Conservation (phyloP, 2,113 vertebrate species). For the Nothoprocta pentlandii region DNA sequence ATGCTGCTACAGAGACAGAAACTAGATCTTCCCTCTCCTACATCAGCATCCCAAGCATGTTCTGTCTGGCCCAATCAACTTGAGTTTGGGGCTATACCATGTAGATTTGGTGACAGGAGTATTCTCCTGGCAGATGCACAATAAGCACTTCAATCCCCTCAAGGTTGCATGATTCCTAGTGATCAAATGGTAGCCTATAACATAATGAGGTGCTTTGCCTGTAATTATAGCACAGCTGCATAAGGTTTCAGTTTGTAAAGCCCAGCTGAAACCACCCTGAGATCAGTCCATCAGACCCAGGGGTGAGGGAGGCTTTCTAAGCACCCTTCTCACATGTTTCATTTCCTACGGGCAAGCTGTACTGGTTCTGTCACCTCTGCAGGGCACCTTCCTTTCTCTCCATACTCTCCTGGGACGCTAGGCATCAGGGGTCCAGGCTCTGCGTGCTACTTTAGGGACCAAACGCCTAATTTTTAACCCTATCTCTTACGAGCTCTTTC, state of each 20-base stretch:
- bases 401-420: neutral
- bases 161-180: neutral
- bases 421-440: neutral
- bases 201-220: neutral
- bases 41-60: neutral
- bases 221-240: neutral
- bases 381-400: neutral
- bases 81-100: neutral
- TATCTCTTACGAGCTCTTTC: neutral
- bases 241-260: neutral
- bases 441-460: neutral
- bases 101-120: neutral
- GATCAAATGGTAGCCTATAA: neutral
- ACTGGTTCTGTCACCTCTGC: neutral
- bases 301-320: neutral
- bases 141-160: neutral
- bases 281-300: neutral
- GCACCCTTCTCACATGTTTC: fast-evolving
- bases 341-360: neutral
- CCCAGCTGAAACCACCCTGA: neutral
- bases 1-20: neutral
- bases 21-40: neutral
- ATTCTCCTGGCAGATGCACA: neutral
- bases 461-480: neutral
- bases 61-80: neutral